These are phyloP conservation scores for Tipula vernalis DNA, from an alignment of 2,888 invertebrate species.

Conservation along the genomic window DNA sequence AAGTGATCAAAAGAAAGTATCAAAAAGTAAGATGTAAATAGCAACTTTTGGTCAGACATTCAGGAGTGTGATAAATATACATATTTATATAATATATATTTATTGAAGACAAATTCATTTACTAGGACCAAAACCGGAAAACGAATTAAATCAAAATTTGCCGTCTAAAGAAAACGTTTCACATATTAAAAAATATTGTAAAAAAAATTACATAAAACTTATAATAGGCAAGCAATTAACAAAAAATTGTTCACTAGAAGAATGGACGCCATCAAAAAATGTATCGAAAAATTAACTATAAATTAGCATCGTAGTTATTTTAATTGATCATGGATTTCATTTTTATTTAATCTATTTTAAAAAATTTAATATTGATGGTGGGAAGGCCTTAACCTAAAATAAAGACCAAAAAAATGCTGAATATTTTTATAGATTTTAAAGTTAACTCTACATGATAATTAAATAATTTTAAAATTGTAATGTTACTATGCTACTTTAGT, in stretches of 20 bases:
- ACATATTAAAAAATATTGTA: constrained; percentile 15
- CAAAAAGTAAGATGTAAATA: too few species aligned
- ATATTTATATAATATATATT: neutral
- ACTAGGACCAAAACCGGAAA: neutral
- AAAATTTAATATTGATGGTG: neutral
- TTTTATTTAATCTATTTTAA: neutral
- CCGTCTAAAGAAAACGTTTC: neutral
- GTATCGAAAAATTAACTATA: neutral
- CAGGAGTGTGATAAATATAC: too few species aligned
- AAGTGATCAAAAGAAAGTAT: too few species aligned
- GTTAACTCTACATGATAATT: neutral
- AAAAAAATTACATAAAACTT: constrained; percentile 15
- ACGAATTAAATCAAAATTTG: neutral
- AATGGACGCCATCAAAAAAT: neutral
- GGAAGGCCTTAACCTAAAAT: neutral
- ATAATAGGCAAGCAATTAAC: neutral
- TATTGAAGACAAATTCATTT: neutral
- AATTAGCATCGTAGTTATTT: neutral
- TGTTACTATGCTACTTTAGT: too few species aligned
- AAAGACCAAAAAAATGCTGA: neutral
- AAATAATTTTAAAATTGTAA: too few species aligned
- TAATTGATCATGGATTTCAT: neutral
- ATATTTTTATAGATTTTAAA: neutral
- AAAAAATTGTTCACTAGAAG: neutral
- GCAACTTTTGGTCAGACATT: too few species aligned